Evolutionary conservation across 2,797 vertebrate genomes (phyloP), one percentile per base, ranked within the genome.

Genomic region (Cyclura pinguis): DNA sequence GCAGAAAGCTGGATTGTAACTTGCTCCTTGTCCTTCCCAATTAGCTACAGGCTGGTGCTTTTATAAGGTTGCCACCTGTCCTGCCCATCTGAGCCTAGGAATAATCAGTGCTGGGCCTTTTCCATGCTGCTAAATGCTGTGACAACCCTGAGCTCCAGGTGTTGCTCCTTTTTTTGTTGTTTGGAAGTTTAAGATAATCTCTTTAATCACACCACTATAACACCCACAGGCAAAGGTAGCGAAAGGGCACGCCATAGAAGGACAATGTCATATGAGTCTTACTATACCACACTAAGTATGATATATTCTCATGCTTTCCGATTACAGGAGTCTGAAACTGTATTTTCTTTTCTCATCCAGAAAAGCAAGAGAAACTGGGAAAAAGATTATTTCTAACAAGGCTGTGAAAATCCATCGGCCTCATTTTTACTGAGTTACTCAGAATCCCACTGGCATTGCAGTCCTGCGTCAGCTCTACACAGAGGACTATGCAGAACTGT

Each of bases 51-150:
- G 32, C 47, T 87, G 59, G 29, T 87, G 59, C 47, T 57, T 78
- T 84, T 35, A 55, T 32, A 69, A 80, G 47, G 76, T 69, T 42
- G 27, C n/a, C 76, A 85, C 47, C 47, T 85, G 9, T 64, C 38
- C 76, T 78, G 50, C 73, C 47, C 16, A 35, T 77, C 73, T 77
- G 32, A 89, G 35, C 35, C 42, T 47, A 77, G 32, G 32, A 16
- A 85, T 69, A 85, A 89, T 84, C 38, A 76, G n/a, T 4, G 18
- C 32, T 77, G 32, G 52, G n/a, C 57, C 62, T 77, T 89, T 89
- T 74, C 69, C 80, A 47, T 76, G 29, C 6, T 50, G 57, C 27
- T 59, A 89, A 89, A 84, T 78, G 22, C 16, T 29, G 29, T 42
- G 57, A n/a, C 32, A 67, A 84, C 38, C 52, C 42, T 76, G 29